Evolutionary conservation across 2,797 vertebrate species (phyloP).

Genomic region (Pantherophis alleghaniensis): DNA sequence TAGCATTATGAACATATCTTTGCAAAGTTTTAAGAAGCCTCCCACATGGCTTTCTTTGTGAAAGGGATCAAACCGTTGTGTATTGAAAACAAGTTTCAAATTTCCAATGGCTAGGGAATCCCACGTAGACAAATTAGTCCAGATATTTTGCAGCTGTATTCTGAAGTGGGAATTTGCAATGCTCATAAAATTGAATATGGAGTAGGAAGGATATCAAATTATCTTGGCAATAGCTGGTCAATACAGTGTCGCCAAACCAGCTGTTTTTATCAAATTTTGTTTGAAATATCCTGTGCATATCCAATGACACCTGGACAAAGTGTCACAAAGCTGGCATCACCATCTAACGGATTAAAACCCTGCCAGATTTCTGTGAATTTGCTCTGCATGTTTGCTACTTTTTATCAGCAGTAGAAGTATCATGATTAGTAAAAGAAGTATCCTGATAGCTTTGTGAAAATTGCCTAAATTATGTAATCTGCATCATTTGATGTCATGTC

Average conservation of each 20-base stretch:
- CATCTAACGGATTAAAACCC: neutral
- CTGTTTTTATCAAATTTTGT: neutral
- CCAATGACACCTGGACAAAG: neutral
- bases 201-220: neutral
- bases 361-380: neutral
- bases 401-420: neutral
- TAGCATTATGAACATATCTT: neutral
- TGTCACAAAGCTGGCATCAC: neutral
- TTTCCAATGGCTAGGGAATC: neutral
- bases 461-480: neutral
- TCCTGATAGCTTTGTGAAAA: neutral
- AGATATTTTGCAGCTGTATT: neutral
- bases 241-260: neutral
- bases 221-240: neutral
- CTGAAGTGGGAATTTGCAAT: neutral
- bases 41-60: neutral
- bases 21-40: neutral
- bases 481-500: neutral
- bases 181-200: neutral
- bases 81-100: neutral
- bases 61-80: neutral
- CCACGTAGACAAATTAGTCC: neutral
- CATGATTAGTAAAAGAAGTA: neutral
- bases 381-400: neutral
- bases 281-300: neutral